phyloP scores from a whole-genome alignment of 2,113 vertebrate species.

The Nicator chloris region DNA sequence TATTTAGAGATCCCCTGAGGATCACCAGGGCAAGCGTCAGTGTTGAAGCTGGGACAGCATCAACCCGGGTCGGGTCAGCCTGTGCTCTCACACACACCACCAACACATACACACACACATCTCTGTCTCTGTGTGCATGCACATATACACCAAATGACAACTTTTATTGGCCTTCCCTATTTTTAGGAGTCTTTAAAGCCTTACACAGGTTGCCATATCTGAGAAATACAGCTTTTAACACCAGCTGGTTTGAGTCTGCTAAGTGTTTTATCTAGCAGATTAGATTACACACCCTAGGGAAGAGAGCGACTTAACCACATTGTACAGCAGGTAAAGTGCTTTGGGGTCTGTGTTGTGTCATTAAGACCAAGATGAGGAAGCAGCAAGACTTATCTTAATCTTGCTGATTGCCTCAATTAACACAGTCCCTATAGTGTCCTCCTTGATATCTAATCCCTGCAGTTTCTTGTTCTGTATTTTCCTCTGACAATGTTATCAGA shows the following conservation, averaged over 20 bases:
- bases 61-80: not conserved
- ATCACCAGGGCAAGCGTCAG: not conserved
- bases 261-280: conserved; percentile 47
- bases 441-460: conserved; percentile 2
- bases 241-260: conserved; percentile 39
- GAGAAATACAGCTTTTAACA: conserved; percentile 21
- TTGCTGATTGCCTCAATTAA: conserved; percentile 52
- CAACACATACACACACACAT: no score
- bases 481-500: conserved; percentile 30
- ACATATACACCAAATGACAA: not conserved
- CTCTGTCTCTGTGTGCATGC: not conserved
- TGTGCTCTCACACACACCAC: not conserved
- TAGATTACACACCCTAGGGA: conserved; percentile 40
- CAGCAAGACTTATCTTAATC: conserved; percentile 51
- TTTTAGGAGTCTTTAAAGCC: conserved; percentile 16
- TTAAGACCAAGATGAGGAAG: conserved; percentile 26
- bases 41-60: not conserved
- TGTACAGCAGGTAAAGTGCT: conserved; percentile 53
- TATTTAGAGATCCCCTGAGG: not conserved
- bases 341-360: conserved; percentile 28
- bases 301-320: conserved; percentile 4
- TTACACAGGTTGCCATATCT: not conserved
- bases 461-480: conserved; percentile 38
- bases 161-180: not conserved
- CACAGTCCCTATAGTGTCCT: not conserved